phyloP scores from a whole-genome alignment of 2,113 vertebrate genomes.

The Mola mola region DNA sequence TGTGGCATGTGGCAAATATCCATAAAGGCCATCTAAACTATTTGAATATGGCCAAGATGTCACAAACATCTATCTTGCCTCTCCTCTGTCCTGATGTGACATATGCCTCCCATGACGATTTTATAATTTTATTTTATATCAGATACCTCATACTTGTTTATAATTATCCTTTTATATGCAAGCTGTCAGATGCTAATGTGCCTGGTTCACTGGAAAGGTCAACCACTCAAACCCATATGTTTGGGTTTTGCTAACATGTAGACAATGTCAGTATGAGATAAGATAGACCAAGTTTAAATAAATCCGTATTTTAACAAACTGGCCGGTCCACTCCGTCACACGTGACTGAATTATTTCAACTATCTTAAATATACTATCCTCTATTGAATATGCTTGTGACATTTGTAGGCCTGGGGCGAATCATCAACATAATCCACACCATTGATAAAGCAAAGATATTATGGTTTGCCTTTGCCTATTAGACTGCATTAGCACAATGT shows the following conservation, averaged over 20 bases:
- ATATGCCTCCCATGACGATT: not conserved
- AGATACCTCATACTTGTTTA: not conserved
- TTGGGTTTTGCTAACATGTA: not conserved
- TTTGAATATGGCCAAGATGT: not conserved
- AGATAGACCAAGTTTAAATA: not conserved
- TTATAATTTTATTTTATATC: not conserved
- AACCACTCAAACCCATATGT: not conserved
- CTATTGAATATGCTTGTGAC: too few relatives aligned
- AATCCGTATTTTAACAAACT: too few relatives aligned
- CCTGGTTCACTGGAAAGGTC: constrained; percentile 4
- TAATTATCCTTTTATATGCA: constrained; percentile 1
- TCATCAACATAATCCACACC: too few relatives aligned
- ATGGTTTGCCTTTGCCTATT: too few relatives aligned
- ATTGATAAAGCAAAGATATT: too few relatives aligned
- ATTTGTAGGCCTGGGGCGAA: too few relatives aligned
- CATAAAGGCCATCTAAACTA: not conserved
- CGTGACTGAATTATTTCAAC: too few relatives aligned
- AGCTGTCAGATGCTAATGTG: not conserved
- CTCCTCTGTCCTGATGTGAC: not conserved
- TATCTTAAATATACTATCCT: too few relatives aligned
- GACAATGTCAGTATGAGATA: not conserved
- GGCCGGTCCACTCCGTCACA: too few relatives aligned
- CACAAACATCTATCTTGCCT: too few relatives aligned
- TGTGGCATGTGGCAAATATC: too few relatives aligned
- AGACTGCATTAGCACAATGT: too few relatives aligned